Conservation (phyloP, 1,140 invertebrate genomes). For the Chrysoperla carnea region DNA sequence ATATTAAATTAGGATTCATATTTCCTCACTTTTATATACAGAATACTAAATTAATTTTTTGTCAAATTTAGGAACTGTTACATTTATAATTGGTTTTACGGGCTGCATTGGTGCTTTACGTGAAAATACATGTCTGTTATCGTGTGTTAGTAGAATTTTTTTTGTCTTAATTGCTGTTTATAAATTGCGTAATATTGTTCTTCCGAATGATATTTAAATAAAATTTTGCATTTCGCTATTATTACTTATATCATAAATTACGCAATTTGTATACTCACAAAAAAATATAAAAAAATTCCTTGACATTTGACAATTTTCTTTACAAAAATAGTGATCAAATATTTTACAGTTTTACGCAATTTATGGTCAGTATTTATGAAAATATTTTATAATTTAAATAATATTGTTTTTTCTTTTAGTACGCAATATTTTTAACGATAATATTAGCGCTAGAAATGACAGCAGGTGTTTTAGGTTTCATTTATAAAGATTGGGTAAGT, state of each 20-base stretch:
- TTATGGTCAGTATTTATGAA: too few relatives aligned
- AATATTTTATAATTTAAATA: too few relatives aligned
- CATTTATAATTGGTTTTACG: constrained; percentile 89
- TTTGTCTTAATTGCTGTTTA: too few relatives aligned
- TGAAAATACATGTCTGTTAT: constrained; percentile 75
- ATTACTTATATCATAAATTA: too few relatives aligned
- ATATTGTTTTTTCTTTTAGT: constrained; percentile 65
- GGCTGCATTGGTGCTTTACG: constrained; percentile 92
- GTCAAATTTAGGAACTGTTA: constrained; percentile 50
- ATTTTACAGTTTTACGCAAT: too few relatives aligned
- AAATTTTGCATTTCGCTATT: too few relatives aligned
- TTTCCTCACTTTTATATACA: neutral
- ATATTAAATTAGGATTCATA: neutral
- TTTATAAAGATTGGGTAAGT: constrained; percentile 92
- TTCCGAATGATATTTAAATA: too few relatives aligned
- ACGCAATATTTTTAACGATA: constrained; percentile 80
- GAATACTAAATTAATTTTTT: neutral
- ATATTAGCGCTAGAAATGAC: constrained; percentile 81
- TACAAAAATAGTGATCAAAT: too few relatives aligned
- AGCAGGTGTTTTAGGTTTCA: constrained; percentile 78
- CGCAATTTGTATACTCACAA: too few relatives aligned
- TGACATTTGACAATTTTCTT: too few relatives aligned
- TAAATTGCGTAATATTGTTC: too few relatives aligned
- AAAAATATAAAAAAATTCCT: too few relatives aligned
- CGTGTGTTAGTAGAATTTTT: constrained; percentile 45